Evolutionary conservation across 2,797 vertebrate genomes (phyloP).

Genomic region (Cynodonichthys magdalenae): DNA sequence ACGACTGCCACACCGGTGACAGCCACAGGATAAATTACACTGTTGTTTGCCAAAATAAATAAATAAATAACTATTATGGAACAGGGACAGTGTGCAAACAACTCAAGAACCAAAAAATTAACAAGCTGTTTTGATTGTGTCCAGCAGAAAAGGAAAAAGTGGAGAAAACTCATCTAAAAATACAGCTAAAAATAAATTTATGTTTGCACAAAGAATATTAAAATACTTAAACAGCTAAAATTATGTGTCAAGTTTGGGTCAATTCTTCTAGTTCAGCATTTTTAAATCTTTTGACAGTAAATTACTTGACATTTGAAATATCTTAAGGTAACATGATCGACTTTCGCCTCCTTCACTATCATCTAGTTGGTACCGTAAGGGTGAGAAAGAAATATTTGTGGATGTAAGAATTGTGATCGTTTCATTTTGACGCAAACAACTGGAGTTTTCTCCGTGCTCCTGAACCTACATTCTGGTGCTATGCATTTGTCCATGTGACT

Average conservation of each 20-base stretch:
- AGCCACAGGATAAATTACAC: constrained; percentile 57
- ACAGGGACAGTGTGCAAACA: constrained; percentile 49
- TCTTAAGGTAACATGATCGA: too few relatives aligned
- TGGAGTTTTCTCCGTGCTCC: constrained; percentile 11
- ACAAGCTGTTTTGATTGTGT: constrained; percentile 16
- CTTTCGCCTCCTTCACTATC: too few relatives aligned
- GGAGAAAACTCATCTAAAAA: not conserved
- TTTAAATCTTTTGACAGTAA: too few relatives aligned
- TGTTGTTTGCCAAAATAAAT: constrained; percentile 42
- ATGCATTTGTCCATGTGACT: constrained; percentile 60
- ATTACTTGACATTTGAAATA: too few relatives aligned
- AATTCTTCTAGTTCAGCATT: too few relatives aligned
- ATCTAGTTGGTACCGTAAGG: too few relatives aligned
- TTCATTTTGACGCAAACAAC: not conserved
- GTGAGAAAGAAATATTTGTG: too few relatives aligned
- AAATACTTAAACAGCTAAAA: not conserved
- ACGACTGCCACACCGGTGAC: constrained; percentile 51
- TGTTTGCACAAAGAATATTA: not conserved
- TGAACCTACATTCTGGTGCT: constrained; percentile 46
- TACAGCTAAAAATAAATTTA: too few relatives aligned
- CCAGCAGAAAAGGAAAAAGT: not conserved
- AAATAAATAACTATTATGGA: constrained; percentile 46
- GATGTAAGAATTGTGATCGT: not conserved
- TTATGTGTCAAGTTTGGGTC: too few relatives aligned
- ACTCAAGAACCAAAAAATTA: constrained; percentile 30